Evolutionary conservation across 2,888 invertebrate genomes (phyloP), one percentile per base, ranked within the genome.

Genomic region (Meandrusa payeni): DNA sequence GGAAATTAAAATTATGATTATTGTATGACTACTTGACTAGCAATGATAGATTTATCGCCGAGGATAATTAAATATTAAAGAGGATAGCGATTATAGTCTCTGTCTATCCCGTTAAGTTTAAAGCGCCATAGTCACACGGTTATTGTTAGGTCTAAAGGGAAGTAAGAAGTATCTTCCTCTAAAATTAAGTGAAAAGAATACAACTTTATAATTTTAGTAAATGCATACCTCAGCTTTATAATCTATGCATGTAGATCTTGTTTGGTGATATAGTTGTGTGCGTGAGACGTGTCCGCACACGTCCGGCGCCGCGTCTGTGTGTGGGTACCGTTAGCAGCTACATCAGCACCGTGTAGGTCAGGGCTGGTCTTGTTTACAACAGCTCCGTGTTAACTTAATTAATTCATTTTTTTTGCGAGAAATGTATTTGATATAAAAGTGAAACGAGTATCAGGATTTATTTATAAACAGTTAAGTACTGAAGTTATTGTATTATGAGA

Each of bases 291-390:
- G 53, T 54, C 45, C 49, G 49, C 55, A 54, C 60, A 58, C 56
- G 53, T 49, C 51, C 45, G 13, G 36, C 40, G 37, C 57, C 39
- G 48, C 43, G 41, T 54, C 52, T 59, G 77, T 76, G 70, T 68
- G 76, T 57, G 61, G 41, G 76, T 82, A 83, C 83, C 78, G 83
- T 82, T 83, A 80, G 73, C 78, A 81, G 52, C 61, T 59, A 44
- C 29, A 40, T 43, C 23, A 17, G 19, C 9, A 20, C 41, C 29
- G 44, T 51, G 57, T 74, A 54, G 78, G 76, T 72, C 73, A 72
- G 13, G 28, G 36, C 11, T 36, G 6, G 23, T 26, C 26, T 32
- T 26, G 20, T 39, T 44, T 44, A 33, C 24, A 12, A 10, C 19
- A 32, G 19, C 10, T 24, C 10, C 15, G 28, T 17, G n/a, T 22